Base-by-base conservation (phyloP, 2,888 invertebrate genomes). In the Drosophila mimetica region DNA sequence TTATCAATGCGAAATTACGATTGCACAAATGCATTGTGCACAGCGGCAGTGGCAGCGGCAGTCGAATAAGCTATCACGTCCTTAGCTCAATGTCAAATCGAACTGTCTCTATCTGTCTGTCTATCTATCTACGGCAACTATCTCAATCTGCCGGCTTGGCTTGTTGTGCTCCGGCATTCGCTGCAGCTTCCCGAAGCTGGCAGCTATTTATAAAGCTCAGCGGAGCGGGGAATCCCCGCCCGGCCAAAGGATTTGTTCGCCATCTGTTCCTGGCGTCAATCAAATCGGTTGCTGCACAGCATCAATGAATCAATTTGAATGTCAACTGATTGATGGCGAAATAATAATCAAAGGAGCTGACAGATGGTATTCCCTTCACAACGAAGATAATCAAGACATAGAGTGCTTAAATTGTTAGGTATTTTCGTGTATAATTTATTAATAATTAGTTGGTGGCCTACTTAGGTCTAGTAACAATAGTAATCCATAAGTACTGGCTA, bases 31-130 rank as follows among this genome's bases (percentile, higher is more conserved):
- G 52, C 59, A 54, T 47, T 59, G 50, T 42, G 48, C 57, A 37
- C 50, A 20, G 20, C 14, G 32, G 30, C 25, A n/a, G n/a, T 22
- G 25, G 37, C 37, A 18, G 14, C 25, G 44, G 41, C 41, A 69
- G 52, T 16, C 11, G 47, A 66, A 28, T 55, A 47, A 67, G 65
- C 65, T 48, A 66, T 67, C 87, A 84, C 81, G 81, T 84, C 73
- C 60, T 61, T 54, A 46, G 73, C 70, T 75, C 73, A 86, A 81
- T 81, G 80, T 80, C 80, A 86, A 84, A 82, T 74, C 61, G 55
- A 80, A 58, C 71, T 71, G 77, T 72, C 75, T 79, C 63, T 66
- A 77, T 65, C 80, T 42, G 51, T 67, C 58, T 54, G 52, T 55
- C 53, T 39, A 16, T 25, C 61, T 41, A 47, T 47, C 44, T 28